Base-by-base conservation (phyloP, 1,140 invertebrate genomes). In the Bombus consobrinus region DNA sequence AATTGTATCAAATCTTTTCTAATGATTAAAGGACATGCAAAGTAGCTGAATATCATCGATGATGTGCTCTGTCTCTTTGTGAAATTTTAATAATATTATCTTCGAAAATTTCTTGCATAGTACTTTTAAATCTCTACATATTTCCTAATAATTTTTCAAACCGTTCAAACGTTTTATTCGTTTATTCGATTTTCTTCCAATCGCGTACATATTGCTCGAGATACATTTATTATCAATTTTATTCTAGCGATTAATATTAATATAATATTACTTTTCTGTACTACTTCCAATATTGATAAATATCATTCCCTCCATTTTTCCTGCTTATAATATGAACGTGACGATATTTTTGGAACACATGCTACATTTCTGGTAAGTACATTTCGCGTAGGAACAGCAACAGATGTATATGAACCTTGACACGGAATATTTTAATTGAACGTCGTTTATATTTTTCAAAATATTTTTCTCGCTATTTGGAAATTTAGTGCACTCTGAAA, bases 341-440 rank as follows among this genome's bases (percentile, higher is more conserved):
- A 78, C 18, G 82, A 37, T 83, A 83, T 83, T 83, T 83, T 83
- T 83, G 69, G 74, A 78, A n/a, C 53, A 71, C 32, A 43, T 71
- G 53, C 64, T 64, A 13, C 71, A 77, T 78, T 83, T 83, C 25
- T 78, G 75, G 75, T 78, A 59, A 71, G 66, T 71, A 13, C 47
- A 78, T 84, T 78, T 83, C 53, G 47, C 62, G n/a, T 41, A 57
- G 47, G 47, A 84, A 84, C 53, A 28, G 82, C 75, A 62, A 15
- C 18, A 71, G n/a, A 64, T 64, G 1, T 34, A 47, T 25, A 62
- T 76, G 53, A 76, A 76, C 72, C 41, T 39, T 83, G 41, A 66
- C 66, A 82, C 43, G 15, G 25, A 47, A 83, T 32, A 64, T 53
- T 53, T 76, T 34, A 59, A 76, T 75, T 62, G 37, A 28, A 43